phyloP scores from a whole-genome alignment of 92 coral and sea anemone species.

The Epizoanthus illoricatus region DNA sequence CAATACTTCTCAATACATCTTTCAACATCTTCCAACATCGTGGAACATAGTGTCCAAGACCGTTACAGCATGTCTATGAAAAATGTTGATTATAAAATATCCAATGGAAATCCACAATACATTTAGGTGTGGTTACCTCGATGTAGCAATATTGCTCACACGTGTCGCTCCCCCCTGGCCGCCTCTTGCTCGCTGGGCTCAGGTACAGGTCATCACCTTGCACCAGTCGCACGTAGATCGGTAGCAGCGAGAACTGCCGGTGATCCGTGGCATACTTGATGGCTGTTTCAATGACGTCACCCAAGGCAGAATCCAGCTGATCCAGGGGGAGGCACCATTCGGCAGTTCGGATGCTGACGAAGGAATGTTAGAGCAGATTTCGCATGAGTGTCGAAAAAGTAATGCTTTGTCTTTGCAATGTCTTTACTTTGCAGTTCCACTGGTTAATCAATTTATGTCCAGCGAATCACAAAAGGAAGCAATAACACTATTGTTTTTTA shows the following conservation, averaged over 20 bases:
- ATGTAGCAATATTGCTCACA: constrained; percentile 59
- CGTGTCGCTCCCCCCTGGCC: constrained; percentile 39
- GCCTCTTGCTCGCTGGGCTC: constrained; percentile 69
- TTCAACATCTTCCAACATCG: too few relatives aligned
- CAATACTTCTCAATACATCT: too few relatives aligned
- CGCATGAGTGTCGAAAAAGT: too few relatives aligned
- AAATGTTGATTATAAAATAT: neutral
- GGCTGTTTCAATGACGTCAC: constrained; percentile 69
- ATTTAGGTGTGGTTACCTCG: constrained; percentile 43
- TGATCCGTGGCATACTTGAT: constrained; percentile 53
- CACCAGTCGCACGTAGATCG: constrained; percentile 61
- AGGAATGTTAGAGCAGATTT: too few relatives aligned
- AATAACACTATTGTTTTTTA: too few relatives aligned
- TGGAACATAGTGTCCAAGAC: too few relatives aligned
- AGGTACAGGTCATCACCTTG: constrained; percentile 63
- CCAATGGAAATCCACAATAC: neutral
- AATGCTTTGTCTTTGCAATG: too few relatives aligned
- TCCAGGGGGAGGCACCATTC: constrained; percentile 70
- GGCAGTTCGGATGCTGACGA: constrained; percentile 63
- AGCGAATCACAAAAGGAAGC: too few relatives aligned
- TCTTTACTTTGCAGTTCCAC: too few relatives aligned
- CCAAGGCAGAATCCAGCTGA: constrained; percentile 52
- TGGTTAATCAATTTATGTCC: too few relatives aligned
- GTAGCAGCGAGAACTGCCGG: constrained; percentile 56
- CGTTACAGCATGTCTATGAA: neutral